These are phyloP conservation scores for Hephaestus fuliginosus DNA, from an alignment of 2,797 vertebrate species.

Conservation along the genomic window DNA sequence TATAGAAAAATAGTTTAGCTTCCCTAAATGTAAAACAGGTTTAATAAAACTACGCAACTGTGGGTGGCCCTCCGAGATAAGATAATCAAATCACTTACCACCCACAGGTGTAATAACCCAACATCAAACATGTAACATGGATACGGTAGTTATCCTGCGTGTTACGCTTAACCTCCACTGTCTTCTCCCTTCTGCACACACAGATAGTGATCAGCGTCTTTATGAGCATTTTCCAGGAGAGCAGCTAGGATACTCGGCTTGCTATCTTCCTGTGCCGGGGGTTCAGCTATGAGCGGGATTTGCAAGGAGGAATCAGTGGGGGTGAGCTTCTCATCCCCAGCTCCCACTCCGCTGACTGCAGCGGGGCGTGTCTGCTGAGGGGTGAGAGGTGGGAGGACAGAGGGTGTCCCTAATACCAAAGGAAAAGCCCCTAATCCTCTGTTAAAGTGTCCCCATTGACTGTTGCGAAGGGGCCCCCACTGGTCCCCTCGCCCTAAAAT, in stretches of 20 bases:
- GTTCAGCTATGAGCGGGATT: constrained; percentile 52
- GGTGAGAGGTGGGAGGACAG: constrained; percentile 66
- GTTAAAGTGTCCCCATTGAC: constrained; percentile 72
- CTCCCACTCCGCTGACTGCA: constrained; percentile 52
- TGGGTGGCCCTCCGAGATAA: constrained; percentile 52
- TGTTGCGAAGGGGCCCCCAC: constrained; percentile 20
- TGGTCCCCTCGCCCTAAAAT: constrained; percentile 41
- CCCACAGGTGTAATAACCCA: constrained; percentile 49
- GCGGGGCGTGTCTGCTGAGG: constrained; percentile 41
- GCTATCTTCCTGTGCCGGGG: constrained; percentile 26
- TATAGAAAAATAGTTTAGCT: not conserved
- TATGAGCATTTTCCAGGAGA: constrained; percentile 28
- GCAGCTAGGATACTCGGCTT: constrained; percentile 10
- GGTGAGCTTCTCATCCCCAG: constrained; percentile 33
- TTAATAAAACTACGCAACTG: not conserved
- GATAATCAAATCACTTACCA: constrained; percentile 36
- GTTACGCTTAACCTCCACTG: constrained; percentile 11
- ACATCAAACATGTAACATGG: constrained; percentile 46
- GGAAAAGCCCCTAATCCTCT: constrained; percentile 80
- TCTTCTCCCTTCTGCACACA: constrained; percentile 1
- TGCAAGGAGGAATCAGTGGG: constrained; percentile 39
- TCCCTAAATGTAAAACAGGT: not conserved
- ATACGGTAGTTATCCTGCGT: constrained; percentile 23
- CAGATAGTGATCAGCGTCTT: constrained; percentile 53
- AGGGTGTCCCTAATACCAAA: constrained; percentile 80